Base-by-base conservation (phyloP, 2,888 invertebrate species). In the Cephus sareptanus region DNA sequence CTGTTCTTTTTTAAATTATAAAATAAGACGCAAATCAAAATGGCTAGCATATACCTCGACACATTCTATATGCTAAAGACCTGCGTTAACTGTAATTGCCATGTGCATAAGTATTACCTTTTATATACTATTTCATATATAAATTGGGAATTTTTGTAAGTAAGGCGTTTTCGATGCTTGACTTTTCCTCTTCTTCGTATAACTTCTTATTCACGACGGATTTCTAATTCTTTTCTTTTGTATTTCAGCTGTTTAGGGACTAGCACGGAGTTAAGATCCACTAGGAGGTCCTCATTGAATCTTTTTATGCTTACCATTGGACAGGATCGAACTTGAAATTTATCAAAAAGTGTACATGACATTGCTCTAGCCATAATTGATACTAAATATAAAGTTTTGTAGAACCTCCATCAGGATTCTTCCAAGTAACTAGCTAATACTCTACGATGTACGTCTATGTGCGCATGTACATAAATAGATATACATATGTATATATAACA, bases 81-180 rank as follows among this genome's bases (percentile, higher is more conserved):
- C 9, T 23, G 56, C 9, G 56, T 56, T 56, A 56, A 56, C 56
- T 56, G 9, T 56, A 56, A 56, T 56, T 56, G 56, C 56, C 56
- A 2, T 23, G 23, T 56, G 23, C 23, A 23, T 56, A 56, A 9
- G 23, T 56, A 56, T 56, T 56, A 56, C 9, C 56, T 56, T 56
- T 56, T 56, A 56, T 56, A 56, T 56, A 56, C 56, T 56, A 56
- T 23, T 15, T 56, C 56, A 56, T 23, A 56, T 56, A 56, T 56
- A 56, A 56, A 56, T 9, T 56, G 56, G 23, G 23, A 56, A 56
- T 76, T 79, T 69, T 56, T 40, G 69, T 76, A 89, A 88, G 82
- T 89, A 89, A 89, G 89, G 90, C 89, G 87, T 88, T 85, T 89
- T 89, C 90, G 89, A 89, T 89, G 90, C 88, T 81, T 83, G 82